Percentiles rank a stretch among this genome's conserved stretches.
Conservation (phyloP, 2,113 vertebrate species). For the Phasianus colchicus region DNA sequence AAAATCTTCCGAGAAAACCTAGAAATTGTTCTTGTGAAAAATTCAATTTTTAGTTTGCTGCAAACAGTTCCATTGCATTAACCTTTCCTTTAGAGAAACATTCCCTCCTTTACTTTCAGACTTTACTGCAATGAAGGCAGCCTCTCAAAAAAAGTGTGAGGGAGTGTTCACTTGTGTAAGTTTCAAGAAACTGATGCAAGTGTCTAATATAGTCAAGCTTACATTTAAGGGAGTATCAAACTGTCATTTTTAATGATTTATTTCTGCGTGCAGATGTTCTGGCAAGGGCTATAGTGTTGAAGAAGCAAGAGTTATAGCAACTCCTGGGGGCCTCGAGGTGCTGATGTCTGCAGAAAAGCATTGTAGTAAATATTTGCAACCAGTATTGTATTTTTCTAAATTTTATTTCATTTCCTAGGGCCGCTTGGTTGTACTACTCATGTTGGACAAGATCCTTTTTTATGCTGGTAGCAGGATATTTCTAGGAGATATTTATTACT, state of each 20-base stretch:
- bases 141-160: neutral
- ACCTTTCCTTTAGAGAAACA: neutral
- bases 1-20: neutral
- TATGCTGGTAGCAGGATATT: neutral
- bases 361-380: neutral
- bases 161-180: neutral
- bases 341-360: neutral
- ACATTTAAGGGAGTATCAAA: neutral
- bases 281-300: neutral
- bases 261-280: conserved; percentile 20
- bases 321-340: neutral
- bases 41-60: neutral
- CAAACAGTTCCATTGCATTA: neutral
- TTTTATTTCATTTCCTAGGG: neutral
- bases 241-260: neutral
- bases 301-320: neutral
- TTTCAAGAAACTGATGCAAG: neutral
- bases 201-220: neutral
- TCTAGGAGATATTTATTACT: neutral
- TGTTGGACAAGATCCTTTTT: neutral
- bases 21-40: neutral
- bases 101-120: neutral
- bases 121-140: neutral
- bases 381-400: neutral
- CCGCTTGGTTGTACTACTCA: neutral